phyloP scores from a whole-genome alignment of 2,888 invertebrate genomes.

The Terebella lapidaria region DNA sequence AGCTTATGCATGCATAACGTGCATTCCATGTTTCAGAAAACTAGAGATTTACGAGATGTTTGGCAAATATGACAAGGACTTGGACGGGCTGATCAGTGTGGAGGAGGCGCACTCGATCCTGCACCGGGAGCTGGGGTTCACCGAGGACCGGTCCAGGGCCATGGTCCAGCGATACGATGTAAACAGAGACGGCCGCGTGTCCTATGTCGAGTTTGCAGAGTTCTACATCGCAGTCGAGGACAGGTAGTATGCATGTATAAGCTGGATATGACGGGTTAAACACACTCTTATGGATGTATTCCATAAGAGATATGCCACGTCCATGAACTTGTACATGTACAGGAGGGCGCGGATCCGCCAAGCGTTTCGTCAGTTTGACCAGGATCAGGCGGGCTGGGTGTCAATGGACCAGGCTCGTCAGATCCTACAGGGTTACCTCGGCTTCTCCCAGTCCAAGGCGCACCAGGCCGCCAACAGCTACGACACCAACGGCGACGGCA shows the following conservation, averaged over 20 bases:
- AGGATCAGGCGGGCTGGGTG: slow-evolving; percentile 14
- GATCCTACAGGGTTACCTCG: slow-evolving; percentile 10
- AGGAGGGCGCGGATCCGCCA: slow-evolving; percentile 12
- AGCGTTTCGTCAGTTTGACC: slow-evolving; percentile 18
- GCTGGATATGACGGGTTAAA: no score
- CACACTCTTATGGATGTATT: no score
- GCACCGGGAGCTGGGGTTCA: slow-evolving; percentile 19
- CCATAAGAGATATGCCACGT: background rate
- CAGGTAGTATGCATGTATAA: slow-evolving; percentile 13
- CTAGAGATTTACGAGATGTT: slow-evolving; percentile 24
- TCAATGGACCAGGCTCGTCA: slow-evolving; percentile 9
- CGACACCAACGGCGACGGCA: slow-evolving; percentile 76
- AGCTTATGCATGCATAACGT: no score
- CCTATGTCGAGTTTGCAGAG: slow-evolving; percentile 22
- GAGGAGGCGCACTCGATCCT: slow-evolving; percentile 61
- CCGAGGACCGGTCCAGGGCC: slow-evolving; percentile 8
- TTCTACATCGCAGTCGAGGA: slow-evolving; percentile 22
- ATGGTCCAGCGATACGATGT: slow-evolving; percentile 17
- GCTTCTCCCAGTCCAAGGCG: slow-evolving; percentile 15
- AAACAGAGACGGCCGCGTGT: slow-evolving; percentile 19
- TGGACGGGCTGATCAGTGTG: slow-evolving; percentile 79
- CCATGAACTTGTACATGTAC: background rate
- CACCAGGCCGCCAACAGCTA: slow-evolving; percentile 69
- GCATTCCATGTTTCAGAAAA: slow-evolving; percentile 18
- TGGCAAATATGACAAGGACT: slow-evolving; percentile 64